Conservation (phyloP, 2,888 invertebrate genomes). For the Trachelus stipa region DNA sequence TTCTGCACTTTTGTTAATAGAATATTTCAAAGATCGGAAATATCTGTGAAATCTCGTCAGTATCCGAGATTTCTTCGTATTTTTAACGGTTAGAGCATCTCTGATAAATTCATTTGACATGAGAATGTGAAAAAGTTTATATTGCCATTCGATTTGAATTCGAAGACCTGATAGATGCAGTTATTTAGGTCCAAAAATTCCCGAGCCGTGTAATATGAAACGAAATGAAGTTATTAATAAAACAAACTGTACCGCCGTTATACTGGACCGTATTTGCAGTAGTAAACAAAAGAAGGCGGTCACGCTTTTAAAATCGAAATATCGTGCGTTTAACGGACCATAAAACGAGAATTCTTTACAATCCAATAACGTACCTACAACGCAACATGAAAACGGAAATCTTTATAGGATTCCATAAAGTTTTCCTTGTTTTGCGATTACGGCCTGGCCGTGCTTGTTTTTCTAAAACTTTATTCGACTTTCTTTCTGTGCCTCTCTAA, state of each 20-base stretch:
- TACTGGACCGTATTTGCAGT: neutral
- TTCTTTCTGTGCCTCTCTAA: neutral
- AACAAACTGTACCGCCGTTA: neutral
- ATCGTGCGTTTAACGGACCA: neutral
- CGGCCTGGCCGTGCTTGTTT: neutral
- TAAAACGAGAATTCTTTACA: neutral
- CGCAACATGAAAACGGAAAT: neutral
- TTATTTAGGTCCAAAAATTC: neutral
- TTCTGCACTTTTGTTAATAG: neutral
- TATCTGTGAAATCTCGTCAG: neutral
- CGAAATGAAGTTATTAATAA: neutral
- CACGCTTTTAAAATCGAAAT: neutral
- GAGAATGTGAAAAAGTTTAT: neutral
- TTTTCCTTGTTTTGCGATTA: neutral
- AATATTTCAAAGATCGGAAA: neutral
- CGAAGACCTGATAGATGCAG: neutral
- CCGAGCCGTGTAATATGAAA: neutral
- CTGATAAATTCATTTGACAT: neutral
- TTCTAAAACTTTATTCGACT: neutral
- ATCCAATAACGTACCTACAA: neutral
- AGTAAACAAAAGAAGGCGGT: neutral
- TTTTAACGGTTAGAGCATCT: neutral
- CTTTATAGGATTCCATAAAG: neutral
- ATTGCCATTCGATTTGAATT: neutral
- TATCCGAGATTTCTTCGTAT: neutral